A percentile compares a stretch with the other conserved stretches of the same genome.
These are phyloP conservation scores for Martes martes DNA, from an alignment of 2,113 vertebrate species.

Conservation along the genomic window DNA sequence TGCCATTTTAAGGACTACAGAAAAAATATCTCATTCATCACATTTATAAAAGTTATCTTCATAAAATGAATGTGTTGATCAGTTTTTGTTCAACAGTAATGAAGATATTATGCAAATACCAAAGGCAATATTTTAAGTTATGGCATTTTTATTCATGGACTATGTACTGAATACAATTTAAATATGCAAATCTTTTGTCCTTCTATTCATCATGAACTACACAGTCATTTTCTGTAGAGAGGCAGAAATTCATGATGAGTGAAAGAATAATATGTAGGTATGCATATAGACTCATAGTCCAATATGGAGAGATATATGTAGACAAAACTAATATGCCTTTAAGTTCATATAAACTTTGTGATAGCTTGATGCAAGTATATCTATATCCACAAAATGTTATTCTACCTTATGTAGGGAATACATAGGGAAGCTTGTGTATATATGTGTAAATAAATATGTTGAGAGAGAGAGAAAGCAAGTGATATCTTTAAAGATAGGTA, in stretches of 20 bases:
- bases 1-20: background rate
- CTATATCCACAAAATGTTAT: constrained; percentile 7
- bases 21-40: background rate
- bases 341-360: constrained; percentile 29
- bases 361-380: background rate
- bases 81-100: constrained; percentile 32
- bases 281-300: background rate
- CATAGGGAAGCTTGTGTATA: background rate
- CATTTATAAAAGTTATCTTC: background rate
- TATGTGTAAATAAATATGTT: background rate
- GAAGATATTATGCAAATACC: background rate
- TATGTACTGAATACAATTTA: constrained; percentile 8
- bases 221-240: background rate
- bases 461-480: background rate
- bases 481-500: background rate
- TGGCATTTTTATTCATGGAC: constrained; percentile 20
- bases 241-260: background rate
- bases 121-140: constrained; percentile 46
- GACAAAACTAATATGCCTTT: constrained; percentile 11
- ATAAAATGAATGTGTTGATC: background rate
- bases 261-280: background rate
- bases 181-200: constrained; percentile 30
- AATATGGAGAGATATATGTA: background rate
- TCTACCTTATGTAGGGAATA: background rate
- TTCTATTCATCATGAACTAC: constrained; percentile 35